A percentile compares a stretch with the other conserved stretches of the same genome.
phyloP scores from a whole-genome alignment of 2,113 vertebrate species.

The Diadophis punctatus region DNA sequence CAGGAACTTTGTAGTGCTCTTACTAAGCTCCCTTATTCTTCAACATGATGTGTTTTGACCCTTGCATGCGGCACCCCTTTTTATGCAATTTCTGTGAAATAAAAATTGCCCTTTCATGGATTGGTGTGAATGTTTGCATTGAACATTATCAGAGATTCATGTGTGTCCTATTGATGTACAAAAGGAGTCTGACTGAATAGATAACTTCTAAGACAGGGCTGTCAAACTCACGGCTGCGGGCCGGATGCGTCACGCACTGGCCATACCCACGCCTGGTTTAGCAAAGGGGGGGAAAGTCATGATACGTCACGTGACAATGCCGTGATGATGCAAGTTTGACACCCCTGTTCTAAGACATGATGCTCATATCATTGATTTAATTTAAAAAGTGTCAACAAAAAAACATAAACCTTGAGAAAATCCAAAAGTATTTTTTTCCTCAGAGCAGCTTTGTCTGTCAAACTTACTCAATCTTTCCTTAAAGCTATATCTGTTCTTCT shows the following conservation, averaged over 20 bases:
- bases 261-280: too few species aligned
- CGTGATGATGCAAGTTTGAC: too few species aligned
- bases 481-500: not conserved
- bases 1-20: not conserved
- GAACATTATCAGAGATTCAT: not conserved
- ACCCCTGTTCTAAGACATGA: not conserved
- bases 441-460: not conserved
- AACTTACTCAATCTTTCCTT: not conserved
- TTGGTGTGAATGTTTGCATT: not conserved
- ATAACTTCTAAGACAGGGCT: not conserved
- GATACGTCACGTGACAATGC: too few species aligned
- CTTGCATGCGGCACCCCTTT: not conserved
- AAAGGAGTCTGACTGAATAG: not conserved
- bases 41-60: not conserved
- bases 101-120: not conserved
- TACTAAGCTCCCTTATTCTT: not conserved
- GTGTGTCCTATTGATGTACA: not conserved
- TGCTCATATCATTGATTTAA: not conserved
- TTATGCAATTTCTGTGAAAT: not conserved
- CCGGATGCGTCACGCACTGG: too few species aligned
- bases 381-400: not conserved
- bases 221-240: too few species aligned
- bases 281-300: too few species aligned
- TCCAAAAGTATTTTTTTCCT: not conserved
- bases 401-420: not conserved